These are phyloP conservation scores for Lontra canadensis DNA, from an alignment of 2,113 vertebrate species.

Conservation along the genomic window DNA sequence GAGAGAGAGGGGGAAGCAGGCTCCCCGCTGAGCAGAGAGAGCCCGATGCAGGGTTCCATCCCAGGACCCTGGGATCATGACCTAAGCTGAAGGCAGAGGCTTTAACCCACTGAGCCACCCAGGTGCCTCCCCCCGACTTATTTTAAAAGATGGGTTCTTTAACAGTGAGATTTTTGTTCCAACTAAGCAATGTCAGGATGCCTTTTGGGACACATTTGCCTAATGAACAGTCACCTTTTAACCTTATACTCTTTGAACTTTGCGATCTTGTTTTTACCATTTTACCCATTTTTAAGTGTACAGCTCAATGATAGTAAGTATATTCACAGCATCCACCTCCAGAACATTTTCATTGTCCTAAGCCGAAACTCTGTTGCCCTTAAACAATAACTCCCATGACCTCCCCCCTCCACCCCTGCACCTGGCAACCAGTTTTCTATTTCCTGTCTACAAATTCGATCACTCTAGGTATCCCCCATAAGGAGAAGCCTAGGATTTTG, in stretches of 20 bases:
- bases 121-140: too few species aligned
- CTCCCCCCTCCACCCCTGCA: background rate
- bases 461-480: background rate
- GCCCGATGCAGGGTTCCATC: accelerated
- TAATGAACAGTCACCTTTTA: background rate
- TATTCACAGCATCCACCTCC: background rate
- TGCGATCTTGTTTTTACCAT: background rate
- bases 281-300: background rate
- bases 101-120: too few species aligned
- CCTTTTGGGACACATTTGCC: background rate
- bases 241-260: background rate
- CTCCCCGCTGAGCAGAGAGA: too few species aligned
- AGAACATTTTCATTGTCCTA: background rate
- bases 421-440: background rate
- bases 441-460: background rate
- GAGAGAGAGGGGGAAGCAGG: too few species aligned
- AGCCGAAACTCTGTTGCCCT: background rate
- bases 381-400: background rate
- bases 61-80: too few species aligned
- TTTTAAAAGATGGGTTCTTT: background rate
- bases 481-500: background rate
- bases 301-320: background rate
- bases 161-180: background rate
- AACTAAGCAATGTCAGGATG: background rate
- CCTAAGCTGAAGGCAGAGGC: too few species aligned